Evolutionary conservation across 1,140 invertebrate species (phyloP).

Genomic region (Anastatus disparis): DNA sequence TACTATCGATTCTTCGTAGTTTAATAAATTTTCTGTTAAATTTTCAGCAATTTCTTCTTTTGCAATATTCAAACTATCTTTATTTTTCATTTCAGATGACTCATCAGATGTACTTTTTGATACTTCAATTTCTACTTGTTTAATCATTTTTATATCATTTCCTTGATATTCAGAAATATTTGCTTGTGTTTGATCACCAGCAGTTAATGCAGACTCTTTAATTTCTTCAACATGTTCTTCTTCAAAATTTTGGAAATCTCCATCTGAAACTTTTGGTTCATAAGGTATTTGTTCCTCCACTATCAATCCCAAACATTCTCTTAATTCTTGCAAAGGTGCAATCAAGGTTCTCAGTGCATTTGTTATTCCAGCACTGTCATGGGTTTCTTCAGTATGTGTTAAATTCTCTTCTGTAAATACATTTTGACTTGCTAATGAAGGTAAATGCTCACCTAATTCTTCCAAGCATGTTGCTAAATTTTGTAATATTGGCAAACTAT

Average conservation of each 20-base stretch:
- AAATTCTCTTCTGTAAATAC: conserved; percentile 42
- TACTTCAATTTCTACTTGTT: no score
- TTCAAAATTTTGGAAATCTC: conserved; percentile 40
- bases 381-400: conserved; percentile 42
- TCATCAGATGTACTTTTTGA: no score
- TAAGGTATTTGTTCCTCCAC: conserved; percentile 52
- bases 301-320: conserved; percentile 68
- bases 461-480: conserved; percentile 67
- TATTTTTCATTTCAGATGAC: no score
- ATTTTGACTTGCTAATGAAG: conserved; percentile 48
- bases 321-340: conserved; percentile 66
- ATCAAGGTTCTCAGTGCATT: conserved; percentile 59
- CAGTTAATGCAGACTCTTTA: no score
- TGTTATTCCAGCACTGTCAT: conserved; percentile 35
- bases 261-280: conserved; percentile 14
- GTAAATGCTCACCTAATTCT: conserved; percentile 57
- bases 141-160: no score
- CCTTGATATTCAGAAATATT: no score
- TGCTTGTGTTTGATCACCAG: no score
- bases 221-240: conserved; percentile 11
- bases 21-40: no score
- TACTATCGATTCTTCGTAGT: no score
- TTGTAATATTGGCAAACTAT: conserved; percentile 58
- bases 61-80: no score
- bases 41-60: no score